Evolutionary conservation across 2,797 vertebrate species (phyloP).

Genomic region (Sebastes matsubarae): DNA sequence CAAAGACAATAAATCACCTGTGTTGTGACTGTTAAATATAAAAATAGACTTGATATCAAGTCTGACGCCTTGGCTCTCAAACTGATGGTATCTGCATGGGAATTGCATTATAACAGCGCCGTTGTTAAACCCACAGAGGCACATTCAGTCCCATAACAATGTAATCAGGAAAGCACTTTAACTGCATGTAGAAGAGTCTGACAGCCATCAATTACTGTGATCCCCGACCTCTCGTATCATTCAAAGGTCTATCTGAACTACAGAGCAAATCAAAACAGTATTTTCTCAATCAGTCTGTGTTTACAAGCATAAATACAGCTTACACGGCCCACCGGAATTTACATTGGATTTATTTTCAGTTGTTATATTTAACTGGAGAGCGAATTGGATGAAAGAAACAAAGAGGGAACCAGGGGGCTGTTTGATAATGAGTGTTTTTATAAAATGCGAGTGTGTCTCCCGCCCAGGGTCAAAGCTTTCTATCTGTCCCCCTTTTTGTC

Average conservation of each 20-base stretch:
- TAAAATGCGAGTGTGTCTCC: conserved; percentile 50
- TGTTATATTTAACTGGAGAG: conserved; percentile 17
- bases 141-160: conserved; percentile 2
- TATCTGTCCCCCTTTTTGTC: conserved; percentile 21
- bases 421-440: conserved; percentile 42
- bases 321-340: background rate
- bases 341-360: conserved; percentile 17
- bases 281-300: conserved; percentile 27
- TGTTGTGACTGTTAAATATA: background rate
- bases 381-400: conserved; percentile 23
- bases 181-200: background rate
- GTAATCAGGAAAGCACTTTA: conserved; percentile 2
- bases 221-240: background rate
- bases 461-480: conserved; percentile 35
- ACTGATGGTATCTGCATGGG: conserved; percentile 30
- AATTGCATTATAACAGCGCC: background rate
- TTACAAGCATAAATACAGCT: conserved; percentile 21
- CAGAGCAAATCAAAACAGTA: conserved; percentile 8
- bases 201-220: conserved; percentile 17
- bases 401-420: background rate
- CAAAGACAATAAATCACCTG: conserved; percentile 12
- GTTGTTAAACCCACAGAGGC: background rate
- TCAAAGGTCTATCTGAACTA: background rate
- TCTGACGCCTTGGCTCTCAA: conserved; percentile 22
- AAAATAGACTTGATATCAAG: conserved; percentile 5